A percentile compares a stretch with the other conserved stretches of the same genome.
phyloP scores from a whole-genome alignment of 2,113 vertebrate genomes.

The Pseudorasbora parva region DNA sequence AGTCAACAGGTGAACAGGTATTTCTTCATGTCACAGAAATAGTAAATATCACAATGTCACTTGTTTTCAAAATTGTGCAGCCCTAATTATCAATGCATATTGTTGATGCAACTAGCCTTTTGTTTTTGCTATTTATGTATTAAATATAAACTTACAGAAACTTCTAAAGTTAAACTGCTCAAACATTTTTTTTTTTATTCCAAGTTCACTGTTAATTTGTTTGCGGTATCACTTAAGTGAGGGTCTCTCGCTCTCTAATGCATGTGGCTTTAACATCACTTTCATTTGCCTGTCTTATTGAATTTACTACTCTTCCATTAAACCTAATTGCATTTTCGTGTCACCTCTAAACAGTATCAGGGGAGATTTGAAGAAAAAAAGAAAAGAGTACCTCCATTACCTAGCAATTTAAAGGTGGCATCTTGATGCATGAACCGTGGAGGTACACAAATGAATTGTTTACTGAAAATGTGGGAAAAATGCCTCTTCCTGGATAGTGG shows the following conservation, averaged over 20 bases:
- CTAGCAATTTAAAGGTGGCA: slow-evolving; percentile 35
- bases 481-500: not conserved
- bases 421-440: slow-evolving; percentile 32
- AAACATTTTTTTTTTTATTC: not conserved
- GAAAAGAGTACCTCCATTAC: slow-evolving; percentile 30
- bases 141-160: not conserved
- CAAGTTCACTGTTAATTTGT: slow-evolving; percentile 29
- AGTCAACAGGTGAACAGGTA: no score
- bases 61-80: not conserved
- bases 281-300: slow-evolving; percentile 44
- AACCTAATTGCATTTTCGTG: slow-evolving; percentile 40
- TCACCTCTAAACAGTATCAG: slow-evolving; percentile 44
- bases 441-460: slow-evolving; percentile 25
- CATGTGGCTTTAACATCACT: slow-evolving; percentile 30
- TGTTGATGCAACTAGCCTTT: not conserved
- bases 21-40: no score
- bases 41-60: no score
- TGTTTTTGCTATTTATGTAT: not conserved
- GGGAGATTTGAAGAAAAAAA: slow-evolving; percentile 33
- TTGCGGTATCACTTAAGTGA: not conserved
- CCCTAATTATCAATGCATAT: no score
- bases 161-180: not conserved
- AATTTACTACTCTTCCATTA: slow-evolving; percentile 41
- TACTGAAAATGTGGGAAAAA: slow-evolving; percentile 35
- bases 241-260: slow-evolving; percentile 8